Conservation (phyloP, 2,113 vertebrate genomes). For the Uropsilus gracilis region DNA sequence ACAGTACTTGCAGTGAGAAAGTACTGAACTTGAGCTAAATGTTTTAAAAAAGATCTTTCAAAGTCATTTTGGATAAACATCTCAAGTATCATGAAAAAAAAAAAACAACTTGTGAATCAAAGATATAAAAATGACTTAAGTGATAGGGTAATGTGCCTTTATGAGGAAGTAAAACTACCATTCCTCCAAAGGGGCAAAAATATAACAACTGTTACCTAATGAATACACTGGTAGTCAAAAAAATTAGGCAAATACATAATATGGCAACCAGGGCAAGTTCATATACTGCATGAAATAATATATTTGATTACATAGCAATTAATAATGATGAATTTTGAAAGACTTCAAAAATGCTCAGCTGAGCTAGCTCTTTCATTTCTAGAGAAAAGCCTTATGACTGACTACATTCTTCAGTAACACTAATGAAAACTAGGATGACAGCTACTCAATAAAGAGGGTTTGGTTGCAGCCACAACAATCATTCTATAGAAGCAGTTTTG, state of each 20-base stretch:
- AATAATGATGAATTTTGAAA: not conserved
- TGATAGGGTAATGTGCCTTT: not conserved
- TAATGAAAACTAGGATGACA: not conserved
- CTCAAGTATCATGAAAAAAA: constrained; percentile 26
- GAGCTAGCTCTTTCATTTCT: not conserved
- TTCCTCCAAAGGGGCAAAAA: not conserved
- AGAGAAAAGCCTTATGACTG: not conserved
- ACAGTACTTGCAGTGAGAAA: constrained; percentile 32
- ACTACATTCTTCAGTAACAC: not conserved
- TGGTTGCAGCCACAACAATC: not conserved
- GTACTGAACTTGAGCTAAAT: not conserved
- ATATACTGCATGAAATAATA: not conserved
- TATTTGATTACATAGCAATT: not conserved
- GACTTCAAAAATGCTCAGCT: not conserved
- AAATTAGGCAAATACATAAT: not conserved
- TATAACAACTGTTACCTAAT: not conserved
- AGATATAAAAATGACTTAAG: not conserved
- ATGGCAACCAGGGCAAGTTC: not conserved
- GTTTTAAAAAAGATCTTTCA: not conserved
- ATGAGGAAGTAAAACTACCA: not conserved
- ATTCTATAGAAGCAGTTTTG: not conserved
- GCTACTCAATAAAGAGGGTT: not conserved
- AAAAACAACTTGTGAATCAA: constrained; percentile 32
- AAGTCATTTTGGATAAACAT: constrained; percentile 4
- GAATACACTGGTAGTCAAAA: constrained; percentile 19